These are phyloP conservation scores for Dinomys branickii DNA, from an alignment of 2,113 vertebrate species.

Conservation along the genomic window DNA sequence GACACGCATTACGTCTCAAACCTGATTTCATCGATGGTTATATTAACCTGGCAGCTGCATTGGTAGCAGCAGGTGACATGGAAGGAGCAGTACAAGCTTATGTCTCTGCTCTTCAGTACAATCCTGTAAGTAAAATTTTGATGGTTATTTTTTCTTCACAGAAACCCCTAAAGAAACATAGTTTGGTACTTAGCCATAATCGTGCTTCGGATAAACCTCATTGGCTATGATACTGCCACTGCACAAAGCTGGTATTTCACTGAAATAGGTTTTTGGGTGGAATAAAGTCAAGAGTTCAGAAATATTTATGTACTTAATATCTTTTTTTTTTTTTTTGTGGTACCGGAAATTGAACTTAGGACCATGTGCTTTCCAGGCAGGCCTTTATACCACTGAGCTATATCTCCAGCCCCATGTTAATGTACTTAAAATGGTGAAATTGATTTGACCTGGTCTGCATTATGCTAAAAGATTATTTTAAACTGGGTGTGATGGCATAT, in stretches of 20 bases:
- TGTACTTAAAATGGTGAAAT: slow-evolving; percentile 57
- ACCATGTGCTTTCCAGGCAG: too few relatives aligned
- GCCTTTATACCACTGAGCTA: too few relatives aligned
- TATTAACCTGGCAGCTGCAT: slow-evolving; percentile 97
- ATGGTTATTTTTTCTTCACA: slow-evolving; percentile 42
- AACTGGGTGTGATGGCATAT: not conserved
- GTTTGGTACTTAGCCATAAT: not conserved
- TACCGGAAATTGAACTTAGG: too few relatives aligned
- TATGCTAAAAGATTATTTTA: slow-evolving; percentile 34
- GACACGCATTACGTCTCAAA: slow-evolving; percentile 96
- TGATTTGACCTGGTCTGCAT: slow-evolving; percentile 17
- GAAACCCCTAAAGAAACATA: slow-evolving; percentile 36
- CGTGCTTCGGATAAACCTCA: not conserved
- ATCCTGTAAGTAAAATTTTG: slow-evolving; percentile 92
- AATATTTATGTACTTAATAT: slow-evolving; percentile 49
- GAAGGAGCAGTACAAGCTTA: slow-evolving; percentile 99
- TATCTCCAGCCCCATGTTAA: not conserved
- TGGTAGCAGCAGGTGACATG: slow-evolving; percentile 99
- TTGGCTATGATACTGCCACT: not conserved
- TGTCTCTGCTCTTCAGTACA: slow-evolving; percentile 99
- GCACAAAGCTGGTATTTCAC: not conserved
- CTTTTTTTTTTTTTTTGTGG: too few relatives aligned
- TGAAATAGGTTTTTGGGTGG: slow-evolving; percentile 38
- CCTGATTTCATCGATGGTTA: slow-evolving; percentile 99
- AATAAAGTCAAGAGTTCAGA: slow-evolving; percentile 55